Conservation (phyloP, 2,113 vertebrate genomes). For the Taxidea taxus region DNA sequence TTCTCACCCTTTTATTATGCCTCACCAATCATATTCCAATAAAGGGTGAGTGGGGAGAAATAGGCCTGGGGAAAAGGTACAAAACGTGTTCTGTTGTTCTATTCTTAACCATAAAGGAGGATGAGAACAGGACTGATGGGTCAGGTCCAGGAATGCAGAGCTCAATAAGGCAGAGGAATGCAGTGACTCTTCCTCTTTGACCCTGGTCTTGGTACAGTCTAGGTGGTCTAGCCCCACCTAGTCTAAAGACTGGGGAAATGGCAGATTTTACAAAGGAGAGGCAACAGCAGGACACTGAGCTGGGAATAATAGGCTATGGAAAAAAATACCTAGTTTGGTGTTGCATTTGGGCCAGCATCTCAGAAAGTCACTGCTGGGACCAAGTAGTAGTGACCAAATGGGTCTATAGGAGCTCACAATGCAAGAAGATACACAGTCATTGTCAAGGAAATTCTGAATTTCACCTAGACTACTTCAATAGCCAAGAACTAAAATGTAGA, state of each 20-base stretch:
- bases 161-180: neutral
- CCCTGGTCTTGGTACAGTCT: neutral
- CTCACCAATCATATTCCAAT: neutral
- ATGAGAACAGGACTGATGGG: neutral
- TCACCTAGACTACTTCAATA: neutral
- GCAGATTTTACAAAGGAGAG: neutral
- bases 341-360: neutral
- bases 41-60: neutral
- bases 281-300: neutral
- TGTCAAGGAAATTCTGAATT: conserved; percentile 16
- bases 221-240: neutral
- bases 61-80: neutral
- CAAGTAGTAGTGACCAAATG: neutral
- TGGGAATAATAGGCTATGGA: neutral
- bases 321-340: neutral
- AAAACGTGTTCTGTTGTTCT: neutral
- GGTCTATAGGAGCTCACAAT: neutral
- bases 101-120: conserved; percentile 12
- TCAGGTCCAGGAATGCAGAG: neutral
- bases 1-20: conserved; percentile 2
- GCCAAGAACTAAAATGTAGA: conserved; percentile 29
- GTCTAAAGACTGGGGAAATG: neutral
- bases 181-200: neutral
- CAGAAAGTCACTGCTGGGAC: neutral
- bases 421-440: neutral